Evolutionary conservation across 2,888 invertebrate genomes (phyloP), one percentile per base, ranked within the genome.

Genomic region (Papilio demoleus): DNA sequence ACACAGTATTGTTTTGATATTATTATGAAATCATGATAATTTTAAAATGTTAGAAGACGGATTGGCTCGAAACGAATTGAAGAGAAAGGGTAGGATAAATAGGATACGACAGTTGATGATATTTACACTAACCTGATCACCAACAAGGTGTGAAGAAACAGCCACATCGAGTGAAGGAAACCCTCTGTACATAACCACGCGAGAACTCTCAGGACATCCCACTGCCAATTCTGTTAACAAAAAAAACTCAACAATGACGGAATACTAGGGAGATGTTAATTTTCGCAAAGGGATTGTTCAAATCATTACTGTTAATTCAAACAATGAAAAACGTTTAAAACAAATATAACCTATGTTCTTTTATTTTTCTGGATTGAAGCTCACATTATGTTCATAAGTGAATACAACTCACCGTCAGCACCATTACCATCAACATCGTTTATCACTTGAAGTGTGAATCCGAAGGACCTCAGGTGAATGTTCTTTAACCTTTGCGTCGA

Each of bases 401-500:
- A 6, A 31, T n/a, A 14, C 17, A 12, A 53, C 75, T 74, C 71
- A 89, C 90, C 86, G 63, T 81, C 74, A 68, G 83, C 84, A 24
- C 85, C 87, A 68, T 86, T 84, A 0, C 71, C 67, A 67, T 88
- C 81, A 6, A 83, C 31, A 68, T 87, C 85, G 1, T 76, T 71
- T 1, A 88, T 56, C 5, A 82, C 75, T 60, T 82, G 83, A 0
- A 91, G 74, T 65, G 87, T 88, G 34, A 77, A 84, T 1, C 90
- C 90, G 17, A 88, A 81, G 0, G 70, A 75, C 24, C 65, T 74
- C 1, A 74, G 73, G 0, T 65, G 45, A 1, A 65, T n/a, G 3
- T 74, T 76, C 3, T 73, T 65, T 38, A 90, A 79, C 42, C 66
- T 76, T 71, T 88, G 88, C 0, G 76, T 78, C 8, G 75, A 40